phyloP scores from a whole-genome alignment of 2,888 invertebrate species.

The Masnerella sp. region DNA sequence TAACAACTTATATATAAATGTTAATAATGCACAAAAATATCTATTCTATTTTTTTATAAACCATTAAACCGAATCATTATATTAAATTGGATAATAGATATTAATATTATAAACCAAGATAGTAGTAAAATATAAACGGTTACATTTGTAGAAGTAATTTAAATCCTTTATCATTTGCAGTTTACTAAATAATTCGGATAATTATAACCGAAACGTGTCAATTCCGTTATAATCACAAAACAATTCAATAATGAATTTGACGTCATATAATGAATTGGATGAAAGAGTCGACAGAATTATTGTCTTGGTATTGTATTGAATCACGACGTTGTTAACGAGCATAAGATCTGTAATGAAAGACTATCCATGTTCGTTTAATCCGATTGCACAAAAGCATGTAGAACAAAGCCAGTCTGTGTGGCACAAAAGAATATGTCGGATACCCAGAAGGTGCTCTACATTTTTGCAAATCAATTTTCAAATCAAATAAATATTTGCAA shows the following conservation, averaged over 20 bases:
- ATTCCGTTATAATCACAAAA: slow-evolving; percentile 25
- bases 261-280: slow-evolving; percentile 41
- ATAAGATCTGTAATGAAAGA: slow-evolving; percentile 49
- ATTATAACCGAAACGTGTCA: slow-evolving; percentile 29
- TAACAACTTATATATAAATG: too few relatives aligned
- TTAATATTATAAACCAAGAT: too few relatives aligned
- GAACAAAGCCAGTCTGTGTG: slow-evolving; percentile 26
- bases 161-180: not conserved
- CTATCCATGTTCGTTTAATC: slow-evolving; percentile 49
- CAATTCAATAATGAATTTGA: slow-evolving; percentile 35
- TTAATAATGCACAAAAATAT: too few relatives aligned
- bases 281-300: slow-evolving; percentile 42
- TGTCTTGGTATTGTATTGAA: slow-evolving; percentile 42
- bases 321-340: slow-evolving; percentile 46
- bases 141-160: not conserved
- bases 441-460: not conserved
- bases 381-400: slow-evolving; percentile 37
- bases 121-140: too few relatives aligned
- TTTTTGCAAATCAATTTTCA: too few relatives aligned
- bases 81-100: too few relatives aligned
- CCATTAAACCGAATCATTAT: too few relatives aligned
- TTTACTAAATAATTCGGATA: slow-evolving; percentile 25
- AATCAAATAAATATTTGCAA: too few relatives aligned
- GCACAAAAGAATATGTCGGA: slow-evolving; percentile 16
- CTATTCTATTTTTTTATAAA: too few relatives aligned